Percentiles rank a stretch among this genome's conserved stretches.
phyloP scores from a whole-genome alignment of 1,140 invertebrate genomes.

The Cydia pomonella region DNA sequence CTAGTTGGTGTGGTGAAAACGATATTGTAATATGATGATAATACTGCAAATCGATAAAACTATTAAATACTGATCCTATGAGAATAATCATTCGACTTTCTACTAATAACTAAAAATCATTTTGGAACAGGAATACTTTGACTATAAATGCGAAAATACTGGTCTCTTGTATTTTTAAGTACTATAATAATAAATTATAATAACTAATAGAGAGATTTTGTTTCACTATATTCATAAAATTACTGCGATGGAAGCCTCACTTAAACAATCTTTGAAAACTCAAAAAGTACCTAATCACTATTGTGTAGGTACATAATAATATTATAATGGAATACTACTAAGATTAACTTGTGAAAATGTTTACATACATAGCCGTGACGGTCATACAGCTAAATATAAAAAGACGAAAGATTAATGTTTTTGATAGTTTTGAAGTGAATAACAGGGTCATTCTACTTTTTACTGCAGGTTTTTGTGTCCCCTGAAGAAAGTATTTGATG shows the following conservation, averaged over 20 bases:
- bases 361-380: not conserved
- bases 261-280: not conserved
- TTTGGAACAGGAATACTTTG: not conserved
- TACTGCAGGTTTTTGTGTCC: no score
- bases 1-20: no score
- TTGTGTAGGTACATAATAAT: no score
- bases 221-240: not conserved
- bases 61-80: not conserved
- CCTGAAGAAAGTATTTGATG: no score
- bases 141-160: slow-evolving; percentile 17
- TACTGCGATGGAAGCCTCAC: not conserved
- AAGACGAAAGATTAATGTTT: not conserved
- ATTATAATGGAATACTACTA: not conserved
- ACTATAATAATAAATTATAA: not conserved
- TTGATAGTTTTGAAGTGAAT: not conserved
- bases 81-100: not conserved
- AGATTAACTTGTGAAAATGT: not conserved
- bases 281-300: not conserved
- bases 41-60: not conserved
- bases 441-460: no score
- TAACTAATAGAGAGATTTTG: not conserved
- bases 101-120: not conserved
- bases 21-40: not conserved
- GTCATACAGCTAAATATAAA: not conserved
- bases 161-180: not conserved